Conservation (phyloP, 64 coral and sea anemone genomes). For the Actinia tenebrosa region DNA sequence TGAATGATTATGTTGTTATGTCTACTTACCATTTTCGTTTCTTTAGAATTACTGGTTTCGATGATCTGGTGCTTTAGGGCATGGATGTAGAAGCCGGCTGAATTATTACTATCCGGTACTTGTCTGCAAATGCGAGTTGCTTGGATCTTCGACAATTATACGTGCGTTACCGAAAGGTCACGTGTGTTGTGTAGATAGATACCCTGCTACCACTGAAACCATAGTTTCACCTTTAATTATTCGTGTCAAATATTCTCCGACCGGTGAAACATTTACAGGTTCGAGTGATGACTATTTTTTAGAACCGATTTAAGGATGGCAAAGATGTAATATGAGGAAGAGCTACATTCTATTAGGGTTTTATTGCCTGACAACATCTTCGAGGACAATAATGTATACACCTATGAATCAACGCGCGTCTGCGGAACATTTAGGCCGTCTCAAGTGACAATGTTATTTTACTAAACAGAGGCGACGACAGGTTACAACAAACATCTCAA, state of each 20-base stretch:
- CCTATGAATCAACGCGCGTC: background rate
- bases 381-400: background rate
- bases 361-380: background rate
- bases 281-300: background rate
- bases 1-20: background rate
- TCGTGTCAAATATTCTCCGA: slow-evolving; percentile 8
- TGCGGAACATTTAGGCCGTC: background rate
- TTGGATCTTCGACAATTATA: background rate
- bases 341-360: background rate
- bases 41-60: background rate
- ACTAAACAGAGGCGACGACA: background rate
- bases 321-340: background rate
- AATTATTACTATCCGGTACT: background rate
- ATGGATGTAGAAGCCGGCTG: background rate
- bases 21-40: slow-evolving; percentile 12
- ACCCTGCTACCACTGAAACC: background rate
- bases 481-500: background rate
- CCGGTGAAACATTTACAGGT: background rate
- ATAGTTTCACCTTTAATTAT: background rate
- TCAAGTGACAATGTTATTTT: slow-evolving; percentile 4
- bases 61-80: slow-evolving; percentile 4
- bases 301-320: background rate
- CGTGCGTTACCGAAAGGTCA: slow-evolving; percentile 18
- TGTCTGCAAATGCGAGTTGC: background rate
- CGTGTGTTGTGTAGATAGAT: slow-evolving; percentile 14